Percentiles rank a stretch among this genome's conserved stretches.
These are phyloP conservation scores for Crenichthys baileyi DNA, from an alignment of 2,797 vertebrate genomes.

Conservation along the genomic window DNA sequence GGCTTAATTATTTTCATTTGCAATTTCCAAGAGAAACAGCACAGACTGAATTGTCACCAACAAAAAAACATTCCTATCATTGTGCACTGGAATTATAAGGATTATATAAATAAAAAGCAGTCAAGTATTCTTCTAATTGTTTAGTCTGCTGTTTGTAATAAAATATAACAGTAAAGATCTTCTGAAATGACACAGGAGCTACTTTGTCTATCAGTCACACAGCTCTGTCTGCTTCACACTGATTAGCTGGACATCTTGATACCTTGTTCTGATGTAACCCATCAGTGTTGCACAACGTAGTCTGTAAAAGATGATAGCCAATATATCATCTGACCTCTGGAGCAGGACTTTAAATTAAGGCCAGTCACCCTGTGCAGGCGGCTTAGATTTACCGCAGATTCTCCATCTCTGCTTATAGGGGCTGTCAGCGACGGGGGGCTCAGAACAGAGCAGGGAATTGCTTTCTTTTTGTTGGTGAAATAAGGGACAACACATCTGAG, in stretches of 20 bases:
- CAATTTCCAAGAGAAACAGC: constrained; percentile 2
- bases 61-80: constrained; percentile 11
- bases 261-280: constrained; percentile 55
- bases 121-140: constrained; percentile 33
- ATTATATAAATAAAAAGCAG: constrained; percentile 41
- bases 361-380: constrained; percentile 47
- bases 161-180: constrained; percentile 32
- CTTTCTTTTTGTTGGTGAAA: not conserved
- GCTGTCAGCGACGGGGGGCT: constrained; percentile 47
- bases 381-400: constrained; percentile 53
- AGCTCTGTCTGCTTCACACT: constrained; percentile 29
- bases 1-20: constrained; percentile 8
- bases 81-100: constrained; percentile 22
- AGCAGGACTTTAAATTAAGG: constrained; percentile 67
- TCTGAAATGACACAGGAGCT: constrained; percentile 46
- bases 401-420: constrained; percentile 35
- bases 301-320: constrained; percentile 62
- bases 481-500: not conserved
- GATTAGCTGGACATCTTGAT: constrained; percentile 29
- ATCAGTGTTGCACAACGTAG: constrained; percentile 59
- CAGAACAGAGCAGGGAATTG: not conserved
- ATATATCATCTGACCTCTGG: constrained; percentile 71
- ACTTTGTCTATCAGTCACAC: constrained; percentile 65
- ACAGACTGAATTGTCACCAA: constrained; percentile 8
- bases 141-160: constrained; percentile 20